A percentile compares a stretch with the other conserved stretches of the same genome.
These are phyloP conservation scores for Philypnodon macrostomus DNA, from an alignment of 2,797 vertebrate species.

Conservation along the genomic window DNA sequence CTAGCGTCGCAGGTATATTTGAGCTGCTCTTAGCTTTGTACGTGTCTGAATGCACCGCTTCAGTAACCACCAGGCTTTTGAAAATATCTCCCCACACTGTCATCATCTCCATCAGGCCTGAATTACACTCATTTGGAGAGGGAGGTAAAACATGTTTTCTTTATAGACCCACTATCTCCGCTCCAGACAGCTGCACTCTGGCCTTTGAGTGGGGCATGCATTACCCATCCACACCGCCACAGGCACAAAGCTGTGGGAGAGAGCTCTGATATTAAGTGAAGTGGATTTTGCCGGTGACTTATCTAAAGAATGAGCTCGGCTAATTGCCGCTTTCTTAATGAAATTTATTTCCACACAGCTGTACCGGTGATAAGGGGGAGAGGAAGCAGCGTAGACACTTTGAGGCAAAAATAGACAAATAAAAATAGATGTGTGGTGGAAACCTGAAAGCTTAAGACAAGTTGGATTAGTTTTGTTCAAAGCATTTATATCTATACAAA, in stretches of 20 bases:
- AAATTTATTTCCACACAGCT: constrained; percentile 37
- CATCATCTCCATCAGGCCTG: constrained; percentile 15
- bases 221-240: constrained; percentile 16
- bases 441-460: constrained; percentile 22
- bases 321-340: constrained; percentile 44
- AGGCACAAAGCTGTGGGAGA: constrained; percentile 10
- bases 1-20: background rate
- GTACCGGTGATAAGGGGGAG: constrained; percentile 34
- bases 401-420: constrained; percentile 21
- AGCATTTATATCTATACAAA: no score
- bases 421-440: constrained; percentile 15
- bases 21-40: background rate
- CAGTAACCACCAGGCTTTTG: background rate
- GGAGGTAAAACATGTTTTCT: constrained; percentile 30
- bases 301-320: constrained; percentile 27
- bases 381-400: constrained; percentile 31
- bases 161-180: constrained; percentile 19
- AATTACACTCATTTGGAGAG: constrained; percentile 23
- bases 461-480: constrained; percentile 11
- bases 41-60: constrained; percentile 3
- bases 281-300: constrained; percentile 16
- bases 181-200: constrained; percentile 37
- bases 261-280: constrained; percentile 27
- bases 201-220: constrained; percentile 22
- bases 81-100: constrained; percentile 2